Evolutionary conservation across 2,888 invertebrate genomes (phyloP).

Genomic region (Phanerotoma sp.): DNA sequence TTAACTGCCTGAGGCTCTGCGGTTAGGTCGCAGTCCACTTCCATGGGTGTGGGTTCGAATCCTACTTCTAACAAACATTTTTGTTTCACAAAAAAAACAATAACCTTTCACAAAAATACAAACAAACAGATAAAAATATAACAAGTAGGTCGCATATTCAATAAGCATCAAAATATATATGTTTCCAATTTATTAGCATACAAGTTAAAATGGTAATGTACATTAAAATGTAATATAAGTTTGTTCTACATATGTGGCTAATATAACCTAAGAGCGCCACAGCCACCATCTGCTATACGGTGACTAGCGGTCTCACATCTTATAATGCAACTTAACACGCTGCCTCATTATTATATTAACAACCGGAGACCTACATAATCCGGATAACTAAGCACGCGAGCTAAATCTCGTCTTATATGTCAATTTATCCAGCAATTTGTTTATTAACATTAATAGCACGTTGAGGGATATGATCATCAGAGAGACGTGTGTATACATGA

Average conservation of each 20-base stretch:
- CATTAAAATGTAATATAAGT: not conserved
- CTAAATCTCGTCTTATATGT: not conserved
- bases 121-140: no score
- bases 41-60: conserved; percentile 67
- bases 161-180: no score
- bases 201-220: no score
- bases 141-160: no score
- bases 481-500: not conserved
- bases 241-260: not conserved
- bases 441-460: no score
- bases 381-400: conserved; percentile 2
- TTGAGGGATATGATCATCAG: no score
- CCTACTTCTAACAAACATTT: conserved; percentile 62
- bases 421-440: no score
- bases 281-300: conserved; percentile 6
- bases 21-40: conserved; percentile 40
- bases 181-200: no score
- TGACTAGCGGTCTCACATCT: conserved; percentile 1
- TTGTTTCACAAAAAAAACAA: no score
- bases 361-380: conserved; percentile 2
- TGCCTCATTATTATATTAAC: no score
- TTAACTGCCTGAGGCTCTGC: conserved; percentile 64
- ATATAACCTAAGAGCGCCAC: not conserved
- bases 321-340: not conserved
- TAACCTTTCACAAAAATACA: no score